Evolutionary conservation across 2,888 invertebrate genomes (phyloP).

Genomic region (Steinernema carpocapsae): DNA sequence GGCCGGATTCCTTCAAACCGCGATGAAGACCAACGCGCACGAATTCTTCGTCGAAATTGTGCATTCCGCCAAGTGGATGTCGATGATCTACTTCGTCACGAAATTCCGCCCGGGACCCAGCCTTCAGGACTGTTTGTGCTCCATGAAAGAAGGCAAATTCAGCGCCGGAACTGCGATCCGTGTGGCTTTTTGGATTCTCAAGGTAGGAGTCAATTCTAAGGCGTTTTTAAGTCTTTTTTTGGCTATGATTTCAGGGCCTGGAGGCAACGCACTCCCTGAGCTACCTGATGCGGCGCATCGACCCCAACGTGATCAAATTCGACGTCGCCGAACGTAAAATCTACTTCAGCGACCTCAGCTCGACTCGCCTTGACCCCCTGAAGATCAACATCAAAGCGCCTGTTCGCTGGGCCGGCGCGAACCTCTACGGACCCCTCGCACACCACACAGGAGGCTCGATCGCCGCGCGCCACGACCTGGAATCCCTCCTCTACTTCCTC

Average conservation of each 20-base stretch:
- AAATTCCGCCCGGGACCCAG: conserved; percentile 40
- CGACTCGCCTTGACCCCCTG: conserved; percentile 38
- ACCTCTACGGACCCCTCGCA: conserved; percentile 39
- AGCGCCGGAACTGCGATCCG: conserved; percentile 37
- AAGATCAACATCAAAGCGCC: conserved; percentile 38
- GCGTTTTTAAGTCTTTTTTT: not conserved
- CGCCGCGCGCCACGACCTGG: conserved; percentile 38
- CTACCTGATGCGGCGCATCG: conserved; percentile 41
- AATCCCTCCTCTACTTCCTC: conserved; percentile 37
- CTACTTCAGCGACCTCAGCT: conserved; percentile 40
- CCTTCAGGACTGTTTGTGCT: conserved; percentile 39
- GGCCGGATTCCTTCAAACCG: conserved; percentile 42
- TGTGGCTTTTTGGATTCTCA: conserved; percentile 36
- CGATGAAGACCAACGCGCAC: conserved; percentile 29
- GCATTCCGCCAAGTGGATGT: conserved; percentile 40
- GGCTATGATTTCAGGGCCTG: conserved; percentile 35
- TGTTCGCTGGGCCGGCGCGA: conserved; percentile 41
- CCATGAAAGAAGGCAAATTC: conserved; percentile 41
- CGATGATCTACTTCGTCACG: conserved; percentile 40
- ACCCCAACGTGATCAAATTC: conserved; percentile 43
- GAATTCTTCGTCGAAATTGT: conserved; percentile 41
- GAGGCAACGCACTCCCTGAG: conserved; percentile 34
- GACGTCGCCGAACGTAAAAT: conserved; percentile 37
- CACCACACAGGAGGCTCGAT: conserved; percentile 38
- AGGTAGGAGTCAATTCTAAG: conserved; percentile 31